Conservation (phyloP, 2,797 vertebrate species). For the Premnoplex brunnescens region DNA sequence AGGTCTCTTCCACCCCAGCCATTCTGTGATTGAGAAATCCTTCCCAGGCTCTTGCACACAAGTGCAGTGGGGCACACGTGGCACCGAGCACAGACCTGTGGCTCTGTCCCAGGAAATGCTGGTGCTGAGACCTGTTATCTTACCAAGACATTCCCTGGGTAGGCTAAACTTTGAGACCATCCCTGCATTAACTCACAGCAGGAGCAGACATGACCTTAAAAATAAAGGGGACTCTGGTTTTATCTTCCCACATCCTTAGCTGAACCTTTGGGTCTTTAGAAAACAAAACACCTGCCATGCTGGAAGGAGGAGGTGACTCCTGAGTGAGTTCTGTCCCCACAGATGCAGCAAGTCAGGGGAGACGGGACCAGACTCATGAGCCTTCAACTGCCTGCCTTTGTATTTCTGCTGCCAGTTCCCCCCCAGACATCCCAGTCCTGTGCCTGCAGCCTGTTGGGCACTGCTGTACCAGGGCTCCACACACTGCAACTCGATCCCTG, state of each 20-base stretch:
- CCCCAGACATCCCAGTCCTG: neutral
- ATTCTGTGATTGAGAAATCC: neutral
- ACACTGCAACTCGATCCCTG: neutral
- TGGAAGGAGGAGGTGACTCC: neutral
- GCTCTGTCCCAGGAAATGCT: neutral
- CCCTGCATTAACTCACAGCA: neutral
- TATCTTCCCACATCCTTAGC: neutral
- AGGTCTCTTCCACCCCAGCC: neutral
- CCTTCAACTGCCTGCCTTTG: neutral
- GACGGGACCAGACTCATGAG: fast-evolving
- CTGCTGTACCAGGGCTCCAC: neutral
- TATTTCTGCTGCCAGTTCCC: neutral
- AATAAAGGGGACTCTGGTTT: fast-evolving
- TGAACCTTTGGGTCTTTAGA: neutral
- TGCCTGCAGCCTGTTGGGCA: neutral
- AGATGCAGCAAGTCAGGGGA: fast-evolving
- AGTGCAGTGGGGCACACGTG: fast-evolving
- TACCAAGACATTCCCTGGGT: fast-evolving
- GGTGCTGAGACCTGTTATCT: neutral
- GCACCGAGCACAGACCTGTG: fast-evolving
- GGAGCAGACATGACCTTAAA: too few species aligned
- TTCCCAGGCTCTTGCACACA: too few species aligned
- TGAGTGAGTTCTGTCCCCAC: neutral
- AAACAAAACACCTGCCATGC: neutral
- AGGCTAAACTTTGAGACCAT: neutral